Evolutionary conservation across 2,888 invertebrate species (phyloP).

Genomic region (Heterodera filipjevi): DNA sequence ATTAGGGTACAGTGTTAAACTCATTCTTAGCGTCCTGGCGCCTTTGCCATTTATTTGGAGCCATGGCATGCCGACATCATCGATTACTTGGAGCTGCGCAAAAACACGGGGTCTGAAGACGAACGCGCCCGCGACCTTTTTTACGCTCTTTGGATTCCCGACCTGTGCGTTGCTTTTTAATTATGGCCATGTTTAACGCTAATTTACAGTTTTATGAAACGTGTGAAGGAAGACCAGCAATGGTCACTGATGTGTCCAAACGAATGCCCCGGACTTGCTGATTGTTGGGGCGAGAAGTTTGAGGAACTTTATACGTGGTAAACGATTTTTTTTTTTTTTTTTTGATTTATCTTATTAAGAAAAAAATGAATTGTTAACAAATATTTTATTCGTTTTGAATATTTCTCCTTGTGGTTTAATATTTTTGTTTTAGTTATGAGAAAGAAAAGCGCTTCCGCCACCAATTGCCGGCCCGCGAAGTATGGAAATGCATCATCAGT

Average conservation of each 20-base stretch:
- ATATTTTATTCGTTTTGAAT: no score
- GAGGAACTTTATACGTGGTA: conserved; percentile 78
- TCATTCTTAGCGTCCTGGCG: conserved; percentile 80
- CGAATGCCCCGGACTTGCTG: conserved; percentile 84
- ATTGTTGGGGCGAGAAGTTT: conserved; percentile 93
- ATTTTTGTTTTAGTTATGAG: conserved; percentile 55
- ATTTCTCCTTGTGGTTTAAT: no score
- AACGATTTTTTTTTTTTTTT: no score
- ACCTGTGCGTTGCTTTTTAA: no score
- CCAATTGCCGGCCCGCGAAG: conserved; percentile 77
- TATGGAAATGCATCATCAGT: conserved; percentile 92
- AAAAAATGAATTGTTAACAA: no score
- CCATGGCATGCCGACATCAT: conserved; percentile 97
- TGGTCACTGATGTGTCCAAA: conserved; percentile 98
- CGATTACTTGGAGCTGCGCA: conserved; percentile 89
- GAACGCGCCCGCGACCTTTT: conserved; percentile 90
- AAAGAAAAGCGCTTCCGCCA: conserved; percentile 64
- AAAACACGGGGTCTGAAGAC: conserved; percentile 88
- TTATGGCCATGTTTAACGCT: no score
- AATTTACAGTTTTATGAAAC: conserved; percentile 79
- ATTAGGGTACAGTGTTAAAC: neutral
- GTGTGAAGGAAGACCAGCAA: conserved; percentile 68
- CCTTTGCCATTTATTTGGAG: conserved; percentile 94
- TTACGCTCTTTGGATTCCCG: conserved; percentile 93
- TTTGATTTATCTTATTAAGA: no score